Base-by-base conservation (phyloP, 2,113 vertebrate species). In the Scortum barcoo region DNA sequence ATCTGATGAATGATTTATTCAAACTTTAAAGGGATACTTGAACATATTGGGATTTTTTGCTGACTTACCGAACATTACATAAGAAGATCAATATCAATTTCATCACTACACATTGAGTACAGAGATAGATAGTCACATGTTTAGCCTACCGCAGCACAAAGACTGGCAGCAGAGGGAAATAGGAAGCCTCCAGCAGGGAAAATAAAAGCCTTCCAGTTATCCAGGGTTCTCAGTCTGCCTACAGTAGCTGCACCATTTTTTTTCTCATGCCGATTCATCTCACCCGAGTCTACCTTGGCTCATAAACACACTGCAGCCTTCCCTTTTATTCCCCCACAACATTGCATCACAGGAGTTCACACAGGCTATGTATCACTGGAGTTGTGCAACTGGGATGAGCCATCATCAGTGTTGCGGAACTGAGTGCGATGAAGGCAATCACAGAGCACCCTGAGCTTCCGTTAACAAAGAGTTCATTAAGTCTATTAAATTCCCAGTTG, bases 401-500 rank as follows among this genome's bases (percentile, higher is more conserved):
- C 78, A 76, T 83, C 72, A 51, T 72, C 70, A 63, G 76, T 61
- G 78, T 80, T 88, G 84, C 16, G 36, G 68, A 87, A 76, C 83
- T 66, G 71, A 83, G 70, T 24, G 65, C 1, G 24, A 67, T 74
- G 85, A 82, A 90, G 79, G 83, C 84, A 88, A 81, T 83, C 88
- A 51, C 87, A 73, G 85, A 89, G 81, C 85, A 84, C 70, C 68
- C 83, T 75, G 74, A 89, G 88, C 77, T 80, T 83, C 85, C 62
- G 72, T 88, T 92, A 86, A 89, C 88, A 86, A 91, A 89, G 85
- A 90, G 74, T 91, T 90, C 81, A 91, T 93, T 90, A 90, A 90
- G 48, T 85, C 79, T 62, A 74, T 77, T 86, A 53, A 90, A 92
- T 81, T 90, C 82, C 86, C 86, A 71, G 80, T 69, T 87, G 86